Base-by-base conservation (phyloP, 2,113 vertebrate genomes). In the Stomatorhinus ivindoensis region DNA sequence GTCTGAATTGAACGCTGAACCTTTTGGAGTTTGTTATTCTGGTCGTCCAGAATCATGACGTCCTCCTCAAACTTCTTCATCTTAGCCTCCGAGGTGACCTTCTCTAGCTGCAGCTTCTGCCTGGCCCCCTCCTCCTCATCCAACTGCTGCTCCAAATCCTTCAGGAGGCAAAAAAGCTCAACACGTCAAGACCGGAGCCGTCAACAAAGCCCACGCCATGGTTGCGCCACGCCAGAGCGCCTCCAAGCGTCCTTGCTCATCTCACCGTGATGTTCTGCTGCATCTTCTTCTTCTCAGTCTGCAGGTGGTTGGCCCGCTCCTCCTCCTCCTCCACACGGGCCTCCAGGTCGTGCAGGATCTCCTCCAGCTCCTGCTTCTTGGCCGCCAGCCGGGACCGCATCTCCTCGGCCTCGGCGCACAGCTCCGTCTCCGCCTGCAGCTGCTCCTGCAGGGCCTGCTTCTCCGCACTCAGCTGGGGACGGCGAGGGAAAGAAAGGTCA, bases 131-230 rank as follows among this genome's bases (percentile, higher is more conserved):
- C 97, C 84, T 97, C 97, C 92, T 97, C 97, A 92, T 97, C 97
- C 90, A 98, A 93, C 92, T 98, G 97, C 89, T 97, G 97, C 92
- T 98, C 97, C 15, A 98, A 92, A 4, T 98, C 97, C 97, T 97
- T 89, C 27, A 89, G 6, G 35, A 50, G 17, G 46, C 17, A 21
- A 1, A 24, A 27, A 31, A 80, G n/a, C 24, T 69, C 61, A 69
- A 27, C 27, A 31, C 61, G 61, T 69, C 61, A 69, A 69, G 61
- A 31, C n/a, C n/a, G 1, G 10, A 31, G 61, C 61, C 1, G 61
- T 11, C 10, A 13, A 27, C n/a, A 11, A 31, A 69, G n/a, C n/a
- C n/a, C 61, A 3, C 19, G n/a, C n/a, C n/a, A 31, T 3, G 50
- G 13, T 51, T 2, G 50, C 24, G 58, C n/a, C 61, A 4, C 19